phyloP scores from a whole-genome alignment of 2,888 invertebrate genomes.

The Amblyjoppa fuscipennis region DNA sequence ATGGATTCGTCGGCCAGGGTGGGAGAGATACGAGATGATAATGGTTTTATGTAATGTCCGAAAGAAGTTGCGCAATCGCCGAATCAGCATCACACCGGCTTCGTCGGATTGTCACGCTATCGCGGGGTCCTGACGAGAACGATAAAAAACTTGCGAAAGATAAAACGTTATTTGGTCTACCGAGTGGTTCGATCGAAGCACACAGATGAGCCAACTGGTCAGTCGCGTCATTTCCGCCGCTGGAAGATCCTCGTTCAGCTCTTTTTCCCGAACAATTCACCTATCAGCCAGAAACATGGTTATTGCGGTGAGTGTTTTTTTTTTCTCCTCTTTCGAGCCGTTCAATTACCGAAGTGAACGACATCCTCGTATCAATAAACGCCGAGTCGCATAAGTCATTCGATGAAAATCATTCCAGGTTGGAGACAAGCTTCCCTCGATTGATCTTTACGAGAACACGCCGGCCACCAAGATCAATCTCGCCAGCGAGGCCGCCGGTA shows the following conservation, averaged over 20 bases:
- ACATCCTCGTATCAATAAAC: background rate
- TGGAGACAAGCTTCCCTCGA: slow-evolving; percentile 92
- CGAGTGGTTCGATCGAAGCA: slow-evolving; percentile 59
- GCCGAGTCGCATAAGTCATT: no score
- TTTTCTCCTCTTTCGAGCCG: slow-evolving; percentile 5
- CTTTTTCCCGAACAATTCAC: slow-evolving; percentile 76
- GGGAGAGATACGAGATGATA: slow-evolving; percentile 37
- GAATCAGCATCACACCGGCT: slow-evolving; percentile 43
- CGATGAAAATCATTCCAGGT: slow-evolving; percentile 88
- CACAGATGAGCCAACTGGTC: slow-evolving; percentile 77
- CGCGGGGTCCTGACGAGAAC: slow-evolving; percentile 18
- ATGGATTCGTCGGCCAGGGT: background rate
- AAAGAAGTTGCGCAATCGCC: slow-evolving; percentile 66
- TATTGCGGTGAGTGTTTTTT: slow-evolving; percentile 79
- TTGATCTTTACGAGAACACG: slow-evolving; percentile 93
- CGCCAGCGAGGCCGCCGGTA: slow-evolving; percentile 90
- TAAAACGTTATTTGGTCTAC: slow-evolving; percentile 60
- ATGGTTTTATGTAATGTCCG: slow-evolving; percentile 64
- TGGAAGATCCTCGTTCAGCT: slow-evolving; percentile 73
- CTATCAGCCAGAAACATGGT: slow-evolving; percentile 80
- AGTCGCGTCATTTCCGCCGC: slow-evolving; percentile 75
- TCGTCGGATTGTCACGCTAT: slow-evolving; percentile 12
- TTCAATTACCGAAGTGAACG: background rate
- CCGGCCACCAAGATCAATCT: slow-evolving; percentile 95
- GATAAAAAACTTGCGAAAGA: slow-evolving; percentile 1